Evolutionary conservation across 2,113 vertebrate species (phyloP), one percentile per base, ranked within the genome.

Genomic region (Fregata magnificens): DNA sequence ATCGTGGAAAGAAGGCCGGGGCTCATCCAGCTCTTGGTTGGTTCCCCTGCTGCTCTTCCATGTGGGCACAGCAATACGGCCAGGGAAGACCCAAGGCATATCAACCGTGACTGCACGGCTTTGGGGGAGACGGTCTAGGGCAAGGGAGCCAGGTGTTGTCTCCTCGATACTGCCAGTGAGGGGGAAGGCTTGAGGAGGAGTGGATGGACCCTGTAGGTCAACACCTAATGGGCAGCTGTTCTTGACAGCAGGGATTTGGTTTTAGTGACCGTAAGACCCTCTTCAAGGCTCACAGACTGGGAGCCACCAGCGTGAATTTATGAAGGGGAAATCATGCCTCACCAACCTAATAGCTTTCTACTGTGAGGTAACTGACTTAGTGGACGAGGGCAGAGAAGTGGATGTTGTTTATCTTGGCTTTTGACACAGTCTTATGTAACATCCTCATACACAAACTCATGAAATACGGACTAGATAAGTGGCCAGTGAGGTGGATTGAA

Each of bases 91-190:
- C 14, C 59, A n/a, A 26, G 24, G 9, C 16, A 2, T 25, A 14
- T 16, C 32, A 69, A 1, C 11, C 2, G 1, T 65, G 17, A 32
- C 31, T 21, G 8, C 11, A 13, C 1, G 4, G 13, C 9, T 65
- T 28, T 55, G 6, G 20, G 15, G 10, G 2, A 40, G 5, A 78
- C 3, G 5, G 4, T 49, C 6, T 8, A 42, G 52, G 6, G 8
- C 36, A 86, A 59, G 18, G 3, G 5, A 40, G 5, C 13, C 19
- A 20, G 11, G 10, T 6, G 13, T 4, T 65, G 5, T 62, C 14
- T 70, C 21, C 49, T 65, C 1, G 3, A 16, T 12, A 59, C 10
- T 63, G 15, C 24, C 52, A 52, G 47, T 16, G 42, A 31, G 4
- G 16, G 10, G 40, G 5, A 49, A 63, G 11, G 13, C 13, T 86